Percentiles rank a stretch among this genome's conserved stretches.
Conservation (phyloP, 2,113 vertebrate genomes). For the Entomyzon cyanotis region DNA sequence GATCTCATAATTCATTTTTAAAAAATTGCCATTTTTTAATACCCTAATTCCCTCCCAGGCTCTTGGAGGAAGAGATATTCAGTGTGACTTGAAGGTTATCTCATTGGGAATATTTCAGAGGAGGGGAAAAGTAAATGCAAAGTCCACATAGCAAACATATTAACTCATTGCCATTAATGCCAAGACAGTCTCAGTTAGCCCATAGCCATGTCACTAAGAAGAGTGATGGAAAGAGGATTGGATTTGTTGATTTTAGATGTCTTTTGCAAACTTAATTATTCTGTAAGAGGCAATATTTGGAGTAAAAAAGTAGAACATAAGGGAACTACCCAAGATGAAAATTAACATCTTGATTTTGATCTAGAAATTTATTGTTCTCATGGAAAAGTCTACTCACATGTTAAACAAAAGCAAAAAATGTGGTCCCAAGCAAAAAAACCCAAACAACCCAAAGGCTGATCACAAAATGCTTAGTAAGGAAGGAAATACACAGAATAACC, state of each 20-base stretch:
- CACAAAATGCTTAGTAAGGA: background rate
- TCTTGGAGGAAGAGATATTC: background rate
- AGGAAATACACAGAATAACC: background rate
- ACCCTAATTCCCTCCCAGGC: background rate
- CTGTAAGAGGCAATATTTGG: background rate
- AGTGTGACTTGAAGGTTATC: background rate
- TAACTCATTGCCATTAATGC: background rate
- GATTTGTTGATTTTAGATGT: background rate
- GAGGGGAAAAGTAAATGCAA: background rate
- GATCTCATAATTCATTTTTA: background rate
- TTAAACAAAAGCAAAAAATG: background rate
- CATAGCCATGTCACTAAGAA: background rate
- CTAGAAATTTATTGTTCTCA: background rate
- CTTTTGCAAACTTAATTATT: background rate
- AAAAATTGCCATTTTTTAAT: background rate
- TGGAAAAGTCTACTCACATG: background rate
- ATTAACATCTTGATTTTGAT: background rate
- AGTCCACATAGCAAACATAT: background rate
- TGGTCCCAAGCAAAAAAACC: background rate
- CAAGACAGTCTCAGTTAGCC: background rate
- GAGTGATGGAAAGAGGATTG: background rate
- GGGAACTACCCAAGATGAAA: background rate
- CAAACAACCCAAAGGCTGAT: background rate
- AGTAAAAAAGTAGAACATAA: background rate
- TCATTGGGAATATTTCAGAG: background rate